phyloP scores from a whole-genome alignment of 2,113 vertebrate species.

The Semicossyphus pulcher region DNA sequence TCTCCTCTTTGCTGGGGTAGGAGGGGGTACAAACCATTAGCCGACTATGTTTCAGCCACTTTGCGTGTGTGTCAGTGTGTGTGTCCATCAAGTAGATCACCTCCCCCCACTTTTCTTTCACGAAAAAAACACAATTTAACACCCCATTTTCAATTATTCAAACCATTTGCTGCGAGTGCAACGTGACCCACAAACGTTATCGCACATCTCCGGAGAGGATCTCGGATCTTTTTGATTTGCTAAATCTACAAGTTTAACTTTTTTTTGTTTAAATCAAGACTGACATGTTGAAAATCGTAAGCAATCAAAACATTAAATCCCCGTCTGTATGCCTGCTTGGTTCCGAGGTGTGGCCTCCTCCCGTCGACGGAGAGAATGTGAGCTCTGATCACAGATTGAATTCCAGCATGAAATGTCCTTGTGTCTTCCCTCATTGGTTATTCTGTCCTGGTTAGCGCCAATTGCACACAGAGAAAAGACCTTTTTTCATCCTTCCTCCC shows the following conservation, averaged over 20 bases:
- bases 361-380: slow-evolving; percentile 65
- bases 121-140: slow-evolving; percentile 79
- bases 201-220: slow-evolving; percentile 33
- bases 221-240: slow-evolving; percentile 34
- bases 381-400: slow-evolving; percentile 74
- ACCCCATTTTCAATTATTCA: slow-evolving; percentile 82
- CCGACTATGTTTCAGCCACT: slow-evolving; percentile 65
- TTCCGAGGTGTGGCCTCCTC: slow-evolving; percentile 40
- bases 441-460: slow-evolving; percentile 79
- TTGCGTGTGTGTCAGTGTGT: slow-evolving; percentile 12
- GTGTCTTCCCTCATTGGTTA: slow-evolving; percentile 79
- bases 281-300: background rate
- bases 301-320: background rate
- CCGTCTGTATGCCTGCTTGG: slow-evolving; percentile 44
- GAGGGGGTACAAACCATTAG: slow-evolving; percentile 79
- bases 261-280: slow-evolving; percentile 9
- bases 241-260: slow-evolving; percentile 21
- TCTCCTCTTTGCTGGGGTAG: slow-evolving; percentile 40
- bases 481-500: slow-evolving; percentile 73
- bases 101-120: slow-evolving; percentile 68
- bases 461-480: slow-evolving; percentile 78
- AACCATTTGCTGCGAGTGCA: slow-evolving; percentile 76
- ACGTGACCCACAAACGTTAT: slow-evolving; percentile 53
- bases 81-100: slow-evolving; percentile 60
- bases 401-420: slow-evolving; percentile 81